phyloP scores from a whole-genome alignment of 2,113 vertebrate species.

The Muntiacus reevesi region DNA sequence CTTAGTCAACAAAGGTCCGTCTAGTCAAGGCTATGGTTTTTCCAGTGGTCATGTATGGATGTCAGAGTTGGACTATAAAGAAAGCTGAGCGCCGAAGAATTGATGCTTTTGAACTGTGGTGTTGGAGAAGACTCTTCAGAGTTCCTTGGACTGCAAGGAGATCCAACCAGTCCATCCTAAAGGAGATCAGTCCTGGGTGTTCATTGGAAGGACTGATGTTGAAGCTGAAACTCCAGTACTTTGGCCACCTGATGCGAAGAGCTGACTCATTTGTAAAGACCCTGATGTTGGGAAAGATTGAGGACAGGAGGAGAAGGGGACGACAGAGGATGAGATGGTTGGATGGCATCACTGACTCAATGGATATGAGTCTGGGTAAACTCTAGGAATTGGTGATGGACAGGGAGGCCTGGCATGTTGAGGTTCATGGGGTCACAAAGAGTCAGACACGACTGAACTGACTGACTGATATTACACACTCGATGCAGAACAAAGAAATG shows the following conservation, averaged over 20 bases:
- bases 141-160: background rate
- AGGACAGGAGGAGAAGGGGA: background rate
- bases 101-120: background rate
- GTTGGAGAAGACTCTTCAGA: background rate
- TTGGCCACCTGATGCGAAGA: rapidly evolving
- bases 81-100: background rate
- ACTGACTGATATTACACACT: background rate
- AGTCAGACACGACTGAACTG: background rate
- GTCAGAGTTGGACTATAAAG: background rate
- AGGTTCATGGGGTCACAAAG: background rate
- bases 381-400: background rate
- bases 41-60: background rate
- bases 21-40: background rate
- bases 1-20: background rate
- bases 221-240: background rate
- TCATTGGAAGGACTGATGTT: background rate
- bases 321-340: background rate
- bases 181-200: background rate
- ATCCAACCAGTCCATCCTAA: background rate
- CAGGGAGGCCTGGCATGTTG: background rate
- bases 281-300: background rate
- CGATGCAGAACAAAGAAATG: background rate
- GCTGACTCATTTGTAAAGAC: background rate
- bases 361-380: background rate
- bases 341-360: background rate